Percentiles rank a stretch among this genome's conserved stretches.
phyloP scores from a whole-genome alignment of 2,113 vertebrate genomes.

The Pithys albifrons region DNA sequence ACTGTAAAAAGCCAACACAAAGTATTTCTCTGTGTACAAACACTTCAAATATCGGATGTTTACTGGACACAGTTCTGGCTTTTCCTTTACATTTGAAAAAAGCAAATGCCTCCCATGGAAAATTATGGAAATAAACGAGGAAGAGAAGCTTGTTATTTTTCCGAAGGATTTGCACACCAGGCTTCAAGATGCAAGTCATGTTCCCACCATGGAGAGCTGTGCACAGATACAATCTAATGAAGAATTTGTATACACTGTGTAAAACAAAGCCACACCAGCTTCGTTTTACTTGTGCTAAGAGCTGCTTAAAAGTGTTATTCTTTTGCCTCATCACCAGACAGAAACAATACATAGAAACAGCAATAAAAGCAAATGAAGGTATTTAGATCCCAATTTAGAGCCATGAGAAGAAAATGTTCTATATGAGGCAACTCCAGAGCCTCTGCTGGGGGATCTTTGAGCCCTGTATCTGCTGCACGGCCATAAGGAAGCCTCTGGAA shows the following conservation, averaged over 20 bases:
- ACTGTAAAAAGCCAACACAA: background rate
- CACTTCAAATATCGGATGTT: background rate
- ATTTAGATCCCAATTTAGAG: background rate
- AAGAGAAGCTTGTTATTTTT: background rate
- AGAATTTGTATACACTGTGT: background rate
- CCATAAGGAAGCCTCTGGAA: background rate
- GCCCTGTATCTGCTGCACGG: background rate
- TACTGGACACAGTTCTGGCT: background rate
- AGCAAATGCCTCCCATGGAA: background rate
- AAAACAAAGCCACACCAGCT: background rate
- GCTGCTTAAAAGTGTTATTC: background rate
- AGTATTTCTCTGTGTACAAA: background rate
- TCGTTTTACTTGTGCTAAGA: background rate
- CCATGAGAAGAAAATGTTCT: background rate
- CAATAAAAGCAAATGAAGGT: background rate
- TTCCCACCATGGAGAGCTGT: background rate
- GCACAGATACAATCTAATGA: background rate
- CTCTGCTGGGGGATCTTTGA: background rate
- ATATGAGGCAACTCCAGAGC: background rate
- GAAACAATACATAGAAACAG: background rate
- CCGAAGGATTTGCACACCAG: background rate
- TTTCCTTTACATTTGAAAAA: background rate
- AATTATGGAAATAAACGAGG: background rate
- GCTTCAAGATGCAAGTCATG: background rate
- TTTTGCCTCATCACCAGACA: background rate